These are phyloP conservation scores for Euleptes europaea DNA, from an alignment of 2,113 vertebrate genomes.

Conservation along the genomic window DNA sequence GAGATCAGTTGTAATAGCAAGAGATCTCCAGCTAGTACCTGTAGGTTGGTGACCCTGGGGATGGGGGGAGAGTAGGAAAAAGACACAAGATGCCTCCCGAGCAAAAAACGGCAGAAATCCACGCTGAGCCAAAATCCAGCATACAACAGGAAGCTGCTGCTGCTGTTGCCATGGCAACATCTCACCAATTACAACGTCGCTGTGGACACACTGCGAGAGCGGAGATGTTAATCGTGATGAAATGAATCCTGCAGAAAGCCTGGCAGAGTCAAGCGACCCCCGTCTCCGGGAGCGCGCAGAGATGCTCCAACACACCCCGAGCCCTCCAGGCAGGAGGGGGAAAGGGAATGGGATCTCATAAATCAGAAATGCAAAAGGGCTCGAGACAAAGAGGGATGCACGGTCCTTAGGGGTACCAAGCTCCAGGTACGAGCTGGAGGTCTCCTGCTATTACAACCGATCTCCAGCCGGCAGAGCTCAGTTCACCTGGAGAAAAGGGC, in stretches of 20 bases:
- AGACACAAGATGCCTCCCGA: neutral
- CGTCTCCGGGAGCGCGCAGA: too few relatives aligned
- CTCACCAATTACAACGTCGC: constrained; percentile 7
- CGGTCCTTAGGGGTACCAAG: too few relatives aligned
- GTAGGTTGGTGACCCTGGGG: too few relatives aligned
- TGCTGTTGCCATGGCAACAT: constrained; percentile 20
- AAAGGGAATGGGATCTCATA: neutral
- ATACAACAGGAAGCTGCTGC: neutral
- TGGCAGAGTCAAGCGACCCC: neutral
- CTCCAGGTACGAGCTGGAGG: too few relatives aligned
- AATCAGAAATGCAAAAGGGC: too few relatives aligned
- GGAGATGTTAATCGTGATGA: constrained; percentile 3
- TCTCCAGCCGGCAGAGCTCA: too few relatives aligned
- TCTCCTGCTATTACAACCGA: too few relatives aligned
- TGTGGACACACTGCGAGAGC: neutral
- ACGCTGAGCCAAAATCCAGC: neutral
- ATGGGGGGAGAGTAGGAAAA: neutral
- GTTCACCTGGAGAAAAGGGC: too few relatives aligned
- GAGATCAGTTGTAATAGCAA: too few relatives aligned
- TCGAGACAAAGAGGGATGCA: too few relatives aligned
- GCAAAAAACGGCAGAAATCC: neutral
- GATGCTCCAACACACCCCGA: neutral
- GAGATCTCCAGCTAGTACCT: too few relatives aligned
- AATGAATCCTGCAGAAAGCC: neutral
- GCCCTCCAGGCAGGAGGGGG: neutral